Evolutionary conservation across 2,113 vertebrate genomes (phyloP).

Genomic region (Protobothrops flavoviridis): DNA sequence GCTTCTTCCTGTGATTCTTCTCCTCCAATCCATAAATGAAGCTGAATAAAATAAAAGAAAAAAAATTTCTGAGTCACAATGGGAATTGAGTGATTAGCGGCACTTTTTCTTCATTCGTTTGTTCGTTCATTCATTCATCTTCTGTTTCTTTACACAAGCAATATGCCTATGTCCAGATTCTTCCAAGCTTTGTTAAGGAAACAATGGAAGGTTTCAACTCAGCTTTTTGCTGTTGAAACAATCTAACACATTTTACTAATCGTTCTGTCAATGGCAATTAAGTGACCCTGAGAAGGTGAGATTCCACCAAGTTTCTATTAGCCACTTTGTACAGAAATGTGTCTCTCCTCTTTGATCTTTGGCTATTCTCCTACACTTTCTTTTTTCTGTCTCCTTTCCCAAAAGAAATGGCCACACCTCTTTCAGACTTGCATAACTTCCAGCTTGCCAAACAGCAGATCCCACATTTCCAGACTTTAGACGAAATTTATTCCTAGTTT

Average conservation of each 20-base stretch:
- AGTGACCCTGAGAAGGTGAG: neutral
- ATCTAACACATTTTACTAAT: neutral
- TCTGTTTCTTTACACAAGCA: neutral
- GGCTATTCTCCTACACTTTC: neutral
- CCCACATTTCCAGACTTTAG: neutral
- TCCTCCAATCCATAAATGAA: neutral
- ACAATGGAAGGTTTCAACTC: neutral
- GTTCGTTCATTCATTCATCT: neutral
- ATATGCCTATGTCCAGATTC: neutral
- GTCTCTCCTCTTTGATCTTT: neutral
- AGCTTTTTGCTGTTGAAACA: neutral
- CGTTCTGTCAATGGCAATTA: neutral
- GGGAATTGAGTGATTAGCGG: neutral
- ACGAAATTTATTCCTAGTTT: neutral
- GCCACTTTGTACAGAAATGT: neutral
- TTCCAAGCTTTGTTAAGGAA: neutral
- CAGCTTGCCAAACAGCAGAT: neutral
- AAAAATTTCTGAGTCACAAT: neutral
- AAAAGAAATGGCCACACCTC: neutral
- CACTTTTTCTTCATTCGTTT: neutral
- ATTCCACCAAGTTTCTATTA: neutral
- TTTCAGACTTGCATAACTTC: neutral
- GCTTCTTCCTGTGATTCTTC: neutral
- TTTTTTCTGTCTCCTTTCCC: neutral
- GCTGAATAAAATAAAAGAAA: neutral